Percentiles rank a stretch among this genome's conserved stretches.
phyloP scores from a whole-genome alignment of 2,113 vertebrate species.

The Alosa alosa region DNA sequence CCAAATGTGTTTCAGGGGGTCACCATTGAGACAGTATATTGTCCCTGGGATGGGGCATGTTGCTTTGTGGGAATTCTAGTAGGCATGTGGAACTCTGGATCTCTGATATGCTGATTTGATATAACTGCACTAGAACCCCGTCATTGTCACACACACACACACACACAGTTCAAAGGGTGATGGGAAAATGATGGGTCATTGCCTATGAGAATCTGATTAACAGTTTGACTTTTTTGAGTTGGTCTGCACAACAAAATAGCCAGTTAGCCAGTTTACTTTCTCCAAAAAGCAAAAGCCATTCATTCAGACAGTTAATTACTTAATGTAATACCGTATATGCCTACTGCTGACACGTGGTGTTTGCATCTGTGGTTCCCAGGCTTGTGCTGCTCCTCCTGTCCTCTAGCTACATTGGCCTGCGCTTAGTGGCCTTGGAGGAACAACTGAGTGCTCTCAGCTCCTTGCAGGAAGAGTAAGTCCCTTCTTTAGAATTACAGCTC shows the following conservation, averaged over 20 bases:
- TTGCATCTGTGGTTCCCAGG: constrained; percentile 53
- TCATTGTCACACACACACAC: not conserved
- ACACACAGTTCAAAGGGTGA: too few relatives aligned
- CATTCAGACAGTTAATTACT: too few relatives aligned
- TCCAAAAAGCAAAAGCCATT: not conserved
- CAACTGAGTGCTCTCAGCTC: constrained; percentile 63
- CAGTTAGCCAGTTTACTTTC: not conserved
- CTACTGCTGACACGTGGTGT: not conserved
- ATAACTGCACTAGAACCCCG: not conserved
- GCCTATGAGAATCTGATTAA: too few relatives aligned
- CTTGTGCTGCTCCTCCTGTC: constrained; percentile 71
- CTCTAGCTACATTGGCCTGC: constrained; percentile 76
- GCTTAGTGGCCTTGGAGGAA: constrained; percentile 76
- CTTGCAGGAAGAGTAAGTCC: constrained; percentile 59
- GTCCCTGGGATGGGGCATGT: too few relatives aligned
- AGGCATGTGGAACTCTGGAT: not conserved
- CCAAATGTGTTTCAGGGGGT: too few relatives aligned
- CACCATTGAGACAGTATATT: too few relatives aligned
- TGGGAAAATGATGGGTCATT: too few relatives aligned
- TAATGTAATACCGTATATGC: not conserved
- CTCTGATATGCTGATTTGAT: not conserved
- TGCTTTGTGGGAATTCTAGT: not conserved
- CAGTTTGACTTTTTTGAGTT: too few relatives aligned
- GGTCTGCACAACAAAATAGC: not conserved
- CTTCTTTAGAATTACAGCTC: not conserved